Base-by-base conservation (phyloP, 2,888 invertebrate genomes). In the Gibbula magus region DNA sequence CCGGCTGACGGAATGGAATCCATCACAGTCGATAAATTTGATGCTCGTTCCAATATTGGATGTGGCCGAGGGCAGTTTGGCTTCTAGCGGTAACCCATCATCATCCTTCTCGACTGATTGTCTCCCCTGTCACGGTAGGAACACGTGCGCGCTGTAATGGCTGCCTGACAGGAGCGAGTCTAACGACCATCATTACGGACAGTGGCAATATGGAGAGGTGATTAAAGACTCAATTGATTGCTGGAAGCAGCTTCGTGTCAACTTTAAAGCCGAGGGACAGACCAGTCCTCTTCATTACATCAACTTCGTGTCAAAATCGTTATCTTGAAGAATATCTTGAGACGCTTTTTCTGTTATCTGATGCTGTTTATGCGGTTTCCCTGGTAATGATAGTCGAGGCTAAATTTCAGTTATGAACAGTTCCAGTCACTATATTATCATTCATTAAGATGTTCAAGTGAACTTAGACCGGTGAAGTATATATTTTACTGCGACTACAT, bases 21-120 rank as follows among this genome's bases (percentile, higher is more conserved):
- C 29, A 29, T 61, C 61, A 61, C 29, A 61, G 29, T 22, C 61
- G 61, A 61, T 61, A 61, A 61, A 61, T 61, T 61, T 61, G 61
- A 61, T 61, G 61, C 61, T 61, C 25, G 61, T 22, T 61, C 29
- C 61, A 61, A 61, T 61, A 61, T 61, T 61, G 61, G 25, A 61
- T 10, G 25, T 22, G 25, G 29, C 61, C 61, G 16, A 25, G 61
- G 61, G 61, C 61, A 61, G 25, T 61, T 22, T 61, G 61, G 61
- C 61, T 61, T 61, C 61, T 29, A 29, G 29, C 25, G 29, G 25
- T 25, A 61, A 61, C 29, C 61, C 61, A 25, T 61, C 61, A 61
- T 61, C 61, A 29, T 61, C 61, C 29, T 61, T 61, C 61, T 25
- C 61, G 29, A 13, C 25, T 16, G 25, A 61, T 61, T 61, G 29